phyloP scores from a whole-genome alignment of 2,797 vertebrate genomes.

The Propithecus perrieri region DNA sequence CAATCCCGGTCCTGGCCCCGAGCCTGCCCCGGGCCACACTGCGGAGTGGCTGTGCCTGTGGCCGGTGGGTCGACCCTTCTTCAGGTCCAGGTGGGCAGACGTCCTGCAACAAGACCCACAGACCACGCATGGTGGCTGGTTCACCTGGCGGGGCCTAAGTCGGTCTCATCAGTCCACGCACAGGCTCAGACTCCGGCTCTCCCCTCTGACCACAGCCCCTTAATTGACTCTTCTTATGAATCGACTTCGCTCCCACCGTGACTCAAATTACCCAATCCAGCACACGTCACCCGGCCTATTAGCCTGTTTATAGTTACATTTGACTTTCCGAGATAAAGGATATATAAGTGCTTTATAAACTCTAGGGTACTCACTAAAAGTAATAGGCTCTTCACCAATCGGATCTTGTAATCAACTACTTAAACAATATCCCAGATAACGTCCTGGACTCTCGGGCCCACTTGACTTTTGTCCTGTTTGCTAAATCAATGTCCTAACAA shows the following conservation, averaged over 20 bases:
- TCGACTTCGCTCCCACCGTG: background rate
- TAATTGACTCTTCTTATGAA: background rate
- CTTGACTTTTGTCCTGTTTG: background rate
- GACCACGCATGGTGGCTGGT: accelerated
- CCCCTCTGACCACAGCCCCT: background rate
- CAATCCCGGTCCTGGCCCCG: accelerated
- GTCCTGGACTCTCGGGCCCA: background rate
- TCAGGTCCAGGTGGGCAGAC: accelerated
- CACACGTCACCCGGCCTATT: background rate
- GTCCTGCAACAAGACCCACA: accelerated
- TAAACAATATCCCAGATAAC: background rate
- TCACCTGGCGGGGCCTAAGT: accelerated
- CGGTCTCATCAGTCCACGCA: accelerated
- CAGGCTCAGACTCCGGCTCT: accelerated
- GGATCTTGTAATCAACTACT: background rate
- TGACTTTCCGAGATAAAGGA: conserved; percentile 35
- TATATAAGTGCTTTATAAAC: background rate
- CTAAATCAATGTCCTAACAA: background rate
- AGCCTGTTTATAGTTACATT: background rate
- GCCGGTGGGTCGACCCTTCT: accelerated
- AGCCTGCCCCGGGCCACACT: accelerated
- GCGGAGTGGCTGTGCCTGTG: accelerated
- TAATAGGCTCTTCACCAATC: background rate
- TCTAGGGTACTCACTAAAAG: background rate
- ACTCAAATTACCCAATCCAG: background rate